Base-by-base conservation (phyloP, 1,140 invertebrate species). In the Ceratitis capitata region DNA sequence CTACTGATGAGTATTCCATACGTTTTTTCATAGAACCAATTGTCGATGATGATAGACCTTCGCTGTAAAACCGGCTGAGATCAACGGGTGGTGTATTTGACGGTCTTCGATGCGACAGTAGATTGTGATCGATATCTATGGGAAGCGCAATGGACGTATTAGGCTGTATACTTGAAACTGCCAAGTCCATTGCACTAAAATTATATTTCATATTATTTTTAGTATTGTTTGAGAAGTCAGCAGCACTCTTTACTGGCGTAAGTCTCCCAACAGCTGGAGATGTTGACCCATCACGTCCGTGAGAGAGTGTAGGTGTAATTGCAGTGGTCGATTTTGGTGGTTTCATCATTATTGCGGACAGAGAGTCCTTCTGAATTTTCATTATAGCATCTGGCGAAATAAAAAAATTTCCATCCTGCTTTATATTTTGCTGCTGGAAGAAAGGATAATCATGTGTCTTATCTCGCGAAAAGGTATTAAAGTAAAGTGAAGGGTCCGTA, bases 381-480 rank as follows among this genome's bases (percentile, higher is more conserved):
- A 93, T 93, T 85, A 93, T 89, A 35, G 93, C 89, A 86, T 93
- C 93, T 19, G 92, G 93, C 56, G 92, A 94, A 87, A 95, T 92
- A 74, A 95, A 95, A 94, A 95, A 95, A 87, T 95, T 95, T 87
- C 95, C 95, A 3, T 94, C 94, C 0, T 90, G 91, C 85, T 92
- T 91, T 83, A 88, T 88, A 78, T 90, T 89, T 47, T 91, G 89
- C 87, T 90, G 89, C 86, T 91, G 90, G 82, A 92, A 91, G 84
- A 90, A 90, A 35, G 90, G 87, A 82, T 92, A 91, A 39, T 92
- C 91, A 86, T 92, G 91, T 84, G 91, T 89, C 69, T 92, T 92
- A 35, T 92, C 90, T 69, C 91, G 89, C 4, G 91, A 88, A 84
- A 92, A 84, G 0, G 90, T 89, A 86, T 91, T 91, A 32, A 91